Percentiles rank a stretch among this genome's conserved stretches.
Evolutionary conservation across 2,888 invertebrate genomes (phyloP).

Genomic region (Drosophila gaucha): DNA sequence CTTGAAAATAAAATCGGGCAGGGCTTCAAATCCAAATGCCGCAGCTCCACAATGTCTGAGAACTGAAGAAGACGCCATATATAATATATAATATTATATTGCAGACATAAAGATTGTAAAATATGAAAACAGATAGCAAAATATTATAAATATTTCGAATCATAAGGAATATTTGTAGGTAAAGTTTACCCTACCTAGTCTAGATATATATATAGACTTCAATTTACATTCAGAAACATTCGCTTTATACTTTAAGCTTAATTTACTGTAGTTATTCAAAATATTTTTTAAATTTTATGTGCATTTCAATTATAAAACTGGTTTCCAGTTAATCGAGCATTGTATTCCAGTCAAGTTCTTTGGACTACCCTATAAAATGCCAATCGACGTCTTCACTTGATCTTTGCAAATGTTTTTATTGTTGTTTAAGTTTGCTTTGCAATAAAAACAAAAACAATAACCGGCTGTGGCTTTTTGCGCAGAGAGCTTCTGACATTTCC

Average conservation of each 20-base stretch:
- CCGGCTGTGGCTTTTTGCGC: conserved; percentile 50
- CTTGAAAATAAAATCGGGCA: conserved; percentile 40
- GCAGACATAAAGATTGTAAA: too few species aligned
- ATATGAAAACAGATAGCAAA: neutral
- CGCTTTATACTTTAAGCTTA: neutral
- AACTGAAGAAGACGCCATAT: conserved; percentile 8
- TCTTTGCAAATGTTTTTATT: conserved; percentile 14
- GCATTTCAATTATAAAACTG: conserved; percentile 20
- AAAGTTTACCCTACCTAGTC: neutral
- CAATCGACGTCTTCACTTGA: conserved; percentile 31
- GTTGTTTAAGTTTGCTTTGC: conserved; percentile 5
- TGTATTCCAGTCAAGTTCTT: conserved; percentile 27
- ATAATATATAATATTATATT: neutral
- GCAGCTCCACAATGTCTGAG: conserved; percentile 50
- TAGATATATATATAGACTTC: neutral
- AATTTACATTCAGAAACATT: neutral
- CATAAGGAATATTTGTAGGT: neutral
- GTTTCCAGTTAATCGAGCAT: conserved; percentile 20
- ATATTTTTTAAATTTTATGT: conserved; percentile 6
- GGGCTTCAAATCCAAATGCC: conserved; percentile 9
- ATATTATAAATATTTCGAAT: neutral
- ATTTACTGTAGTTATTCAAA: neutral
- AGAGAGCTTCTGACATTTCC: conserved; percentile 61
- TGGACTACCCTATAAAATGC: conserved; percentile 11
- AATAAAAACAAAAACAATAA: conserved; percentile 38